Evolutionary conservation across 2,888 invertebrate species (phyloP).

Genomic region (Abrostola triplasia): DNA sequence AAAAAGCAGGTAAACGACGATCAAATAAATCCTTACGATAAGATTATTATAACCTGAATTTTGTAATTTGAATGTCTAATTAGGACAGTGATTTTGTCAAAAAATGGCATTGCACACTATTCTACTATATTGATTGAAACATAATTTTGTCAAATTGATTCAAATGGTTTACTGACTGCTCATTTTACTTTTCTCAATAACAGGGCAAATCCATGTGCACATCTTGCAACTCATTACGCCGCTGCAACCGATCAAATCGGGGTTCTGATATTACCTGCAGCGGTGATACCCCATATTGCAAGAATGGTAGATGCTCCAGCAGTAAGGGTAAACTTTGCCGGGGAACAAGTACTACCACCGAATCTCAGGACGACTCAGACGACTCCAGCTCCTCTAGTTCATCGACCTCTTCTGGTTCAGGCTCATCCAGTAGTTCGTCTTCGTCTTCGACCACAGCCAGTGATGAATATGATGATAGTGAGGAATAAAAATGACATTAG

Average conservation of each 20-base stretch:
- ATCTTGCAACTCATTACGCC: slow-evolving; percentile 6
- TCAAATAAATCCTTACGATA: too few relatives aligned
- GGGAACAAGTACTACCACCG: background rate
- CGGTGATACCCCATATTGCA: slow-evolving; percentile 13
- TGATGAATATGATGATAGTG: too few relatives aligned
- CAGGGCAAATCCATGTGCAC: slow-evolving; percentile 14
- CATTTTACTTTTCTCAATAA: background rate
- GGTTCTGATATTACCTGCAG: slow-evolving; percentile 11
- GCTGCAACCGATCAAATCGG: slow-evolving; percentile 6
- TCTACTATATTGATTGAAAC: too few relatives aligned
- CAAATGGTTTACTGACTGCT: too few relatives aligned
- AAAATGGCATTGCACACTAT: too few relatives aligned
- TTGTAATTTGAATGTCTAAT: too few relatives aligned
- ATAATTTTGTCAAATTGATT: too few relatives aligned
- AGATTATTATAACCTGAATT: too few relatives aligned
- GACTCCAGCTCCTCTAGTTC: background rate
- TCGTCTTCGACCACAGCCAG: too few relatives aligned
- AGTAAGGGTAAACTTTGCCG: slow-evolving; percentile 9
- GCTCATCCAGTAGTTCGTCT: background rate
- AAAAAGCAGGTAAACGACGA: background rate
- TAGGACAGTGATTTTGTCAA: too few relatives aligned
- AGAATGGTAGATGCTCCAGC: slow-evolving; percentile 12
- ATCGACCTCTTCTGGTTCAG: background rate
- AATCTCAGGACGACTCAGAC: background rate
- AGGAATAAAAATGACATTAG: too few relatives aligned